Conservation (phyloP, 2,113 vertebrate genomes). For the Tonatia bakeri region DNA sequence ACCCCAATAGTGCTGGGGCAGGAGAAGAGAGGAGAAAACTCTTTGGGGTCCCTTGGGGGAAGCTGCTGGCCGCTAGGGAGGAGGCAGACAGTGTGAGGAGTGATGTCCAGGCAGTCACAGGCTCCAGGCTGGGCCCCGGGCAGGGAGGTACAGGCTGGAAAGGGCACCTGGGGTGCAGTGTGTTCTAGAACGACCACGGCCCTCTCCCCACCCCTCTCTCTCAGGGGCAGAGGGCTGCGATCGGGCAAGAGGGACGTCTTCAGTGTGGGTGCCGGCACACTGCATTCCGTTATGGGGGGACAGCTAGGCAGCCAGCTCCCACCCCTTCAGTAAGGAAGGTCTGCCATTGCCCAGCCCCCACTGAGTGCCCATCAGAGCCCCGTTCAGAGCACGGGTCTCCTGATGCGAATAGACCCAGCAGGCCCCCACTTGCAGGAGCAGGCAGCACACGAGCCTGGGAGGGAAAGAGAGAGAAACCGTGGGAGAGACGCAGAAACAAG, state of each 20-base stretch:
- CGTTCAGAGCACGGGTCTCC: fast-evolving
- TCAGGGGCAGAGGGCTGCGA: neutral
- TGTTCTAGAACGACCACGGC: neutral
- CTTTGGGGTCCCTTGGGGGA: neutral
- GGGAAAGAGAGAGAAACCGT: neutral
- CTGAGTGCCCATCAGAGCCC: neutral
- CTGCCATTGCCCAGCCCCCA: fast-evolving
- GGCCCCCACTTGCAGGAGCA: fast-evolving
- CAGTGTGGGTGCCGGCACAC: fast-evolving
- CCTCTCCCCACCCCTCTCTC: neutral
- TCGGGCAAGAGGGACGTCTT: neutral
- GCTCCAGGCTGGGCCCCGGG: neutral
- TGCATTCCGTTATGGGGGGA: fast-evolving
- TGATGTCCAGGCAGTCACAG: neutral
- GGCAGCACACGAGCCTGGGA: fast-evolving
- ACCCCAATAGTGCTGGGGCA: neutral
- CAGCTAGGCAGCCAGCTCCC: neutral
- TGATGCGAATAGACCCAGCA: fast-evolving
- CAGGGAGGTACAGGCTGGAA: no score
- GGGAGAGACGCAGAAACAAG: no score
- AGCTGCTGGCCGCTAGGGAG: neutral
- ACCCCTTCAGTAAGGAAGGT: neutral
- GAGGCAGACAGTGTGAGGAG: fast-evolving
- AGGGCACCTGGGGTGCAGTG: neutral
- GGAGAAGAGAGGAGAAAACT: neutral